Conservation (phyloP, 2,113 vertebrate species). For the Phaethon lepturus region DNA sequence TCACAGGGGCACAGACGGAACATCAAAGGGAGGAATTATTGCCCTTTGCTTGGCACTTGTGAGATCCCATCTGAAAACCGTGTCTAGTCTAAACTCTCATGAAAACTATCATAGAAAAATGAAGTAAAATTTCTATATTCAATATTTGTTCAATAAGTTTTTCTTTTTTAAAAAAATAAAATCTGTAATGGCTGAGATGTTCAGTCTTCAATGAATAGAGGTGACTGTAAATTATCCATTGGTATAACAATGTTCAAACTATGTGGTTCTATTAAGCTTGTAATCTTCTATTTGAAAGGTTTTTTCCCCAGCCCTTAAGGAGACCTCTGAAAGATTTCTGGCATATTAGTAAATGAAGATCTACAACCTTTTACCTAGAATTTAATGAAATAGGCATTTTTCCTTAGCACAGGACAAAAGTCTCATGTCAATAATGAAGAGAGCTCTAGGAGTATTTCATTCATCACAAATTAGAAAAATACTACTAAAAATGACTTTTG, state of each 20-base stretch:
- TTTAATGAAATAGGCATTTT: neutral
- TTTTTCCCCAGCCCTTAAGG: neutral
- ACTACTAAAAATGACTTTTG: neutral
- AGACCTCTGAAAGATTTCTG: neutral
- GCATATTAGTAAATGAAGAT: neutral
- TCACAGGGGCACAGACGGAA: neutral
- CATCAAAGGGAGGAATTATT: neutral
- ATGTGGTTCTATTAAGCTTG: neutral
- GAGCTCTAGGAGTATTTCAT: neutral
- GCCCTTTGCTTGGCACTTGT: neutral
- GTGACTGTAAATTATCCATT: neutral
- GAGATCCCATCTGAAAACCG: neutral
- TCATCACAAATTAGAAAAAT: neutral
- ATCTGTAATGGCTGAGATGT: neutral
- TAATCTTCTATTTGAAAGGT: neutral
- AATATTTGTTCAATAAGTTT: neutral
- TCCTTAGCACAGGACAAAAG: neutral
- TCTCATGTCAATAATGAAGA: neutral
- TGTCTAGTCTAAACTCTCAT: neutral
- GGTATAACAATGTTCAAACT: neutral
- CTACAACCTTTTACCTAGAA: neutral
- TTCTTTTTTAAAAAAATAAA: neutral
- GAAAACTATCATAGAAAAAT: neutral
- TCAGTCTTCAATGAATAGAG: neutral
- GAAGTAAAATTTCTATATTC: neutral